These are phyloP conservation scores for Mycetomoellerius zeteki DNA, from an alignment of 1,140 invertebrate species.

Conservation along the genomic window DNA sequence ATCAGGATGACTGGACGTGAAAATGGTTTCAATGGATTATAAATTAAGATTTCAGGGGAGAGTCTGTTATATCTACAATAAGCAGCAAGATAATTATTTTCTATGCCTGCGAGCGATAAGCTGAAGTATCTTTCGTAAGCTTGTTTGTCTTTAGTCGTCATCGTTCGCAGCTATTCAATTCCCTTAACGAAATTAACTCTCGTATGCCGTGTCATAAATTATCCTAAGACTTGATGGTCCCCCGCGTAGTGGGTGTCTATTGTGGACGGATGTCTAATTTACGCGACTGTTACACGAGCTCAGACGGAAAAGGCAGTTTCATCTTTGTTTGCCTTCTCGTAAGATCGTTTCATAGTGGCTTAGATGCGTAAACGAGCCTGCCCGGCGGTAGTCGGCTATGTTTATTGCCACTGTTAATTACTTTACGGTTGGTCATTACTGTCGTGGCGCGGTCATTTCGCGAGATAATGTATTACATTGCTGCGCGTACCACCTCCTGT, in stretches of 20 bases:
- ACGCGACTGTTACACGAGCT: conserved; percentile 49
- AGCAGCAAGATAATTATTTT: conserved; percentile 18
- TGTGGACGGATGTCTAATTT: conserved; percentile 42
- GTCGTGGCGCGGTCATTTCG: conserved; percentile 75
- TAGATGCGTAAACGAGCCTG: conserved; percentile 53
- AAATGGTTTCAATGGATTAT: conserved; percentile 59
- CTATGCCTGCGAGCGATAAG: not conserved
- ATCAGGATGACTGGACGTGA: conserved; percentile 49
- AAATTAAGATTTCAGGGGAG: conserved; percentile 5
- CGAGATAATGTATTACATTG: conserved; percentile 78
- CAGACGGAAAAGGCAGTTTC: not conserved
- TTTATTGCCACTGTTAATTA: conserved; percentile 79
- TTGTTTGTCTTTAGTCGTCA: not conserved
- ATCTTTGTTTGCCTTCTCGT: conserved; percentile 37
- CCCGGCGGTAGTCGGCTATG: conserved; percentile 61
- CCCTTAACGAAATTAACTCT: not conserved
- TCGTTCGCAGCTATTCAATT: conserved; percentile 20
- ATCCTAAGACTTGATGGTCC: conserved; percentile 27
- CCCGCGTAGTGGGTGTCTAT: conserved; percentile 17
- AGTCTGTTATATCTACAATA: not conserved
- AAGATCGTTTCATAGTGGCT: conserved; percentile 6
- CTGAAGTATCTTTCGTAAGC: not conserved
- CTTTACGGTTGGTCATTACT: conserved; percentile 77
- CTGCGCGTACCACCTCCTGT: conserved; percentile 22
- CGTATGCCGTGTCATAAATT: conserved; percentile 36